phyloP scores from a whole-genome alignment of 2,888 invertebrate species.

The Heliconius erato region DNA sequence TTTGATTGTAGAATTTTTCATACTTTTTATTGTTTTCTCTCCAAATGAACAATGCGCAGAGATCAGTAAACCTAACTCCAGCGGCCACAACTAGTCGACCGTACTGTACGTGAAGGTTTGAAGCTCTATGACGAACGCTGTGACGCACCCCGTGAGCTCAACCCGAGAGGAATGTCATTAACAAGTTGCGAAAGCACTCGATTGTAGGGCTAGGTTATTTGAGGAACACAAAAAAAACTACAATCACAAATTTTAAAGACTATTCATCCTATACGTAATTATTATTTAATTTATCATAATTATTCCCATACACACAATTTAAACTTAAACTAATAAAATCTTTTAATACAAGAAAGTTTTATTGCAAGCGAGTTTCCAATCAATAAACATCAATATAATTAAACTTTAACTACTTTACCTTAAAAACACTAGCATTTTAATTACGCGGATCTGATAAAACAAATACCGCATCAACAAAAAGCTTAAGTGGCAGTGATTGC shows the following conservation, averaged over 20 bases:
- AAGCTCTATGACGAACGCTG: constrained; percentile 72
- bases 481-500: constrained; percentile 39
- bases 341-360: background rate
- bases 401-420: background rate
- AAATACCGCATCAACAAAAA: constrained; percentile 44
- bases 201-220: constrained; percentile 61
- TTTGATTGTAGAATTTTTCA: background rate
- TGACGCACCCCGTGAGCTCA: constrained; percentile 76
- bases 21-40: background rate
- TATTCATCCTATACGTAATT: background rate
- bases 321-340: background rate
- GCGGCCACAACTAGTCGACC: background rate
- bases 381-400: too few species aligned
- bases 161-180: constrained; percentile 79
- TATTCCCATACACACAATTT: background rate
- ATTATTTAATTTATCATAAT: background rate
- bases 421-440: background rate
- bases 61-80: too few species aligned
- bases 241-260: background rate
- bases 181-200: constrained; percentile 73
- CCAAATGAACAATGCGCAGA: background rate
- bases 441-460: background rate
- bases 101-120: constrained; percentile 59
- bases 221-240: background rate
- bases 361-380: background rate